Conservation (phyloP, 2,888 invertebrate genomes). For the Hirudinaria manillensis region DNA sequence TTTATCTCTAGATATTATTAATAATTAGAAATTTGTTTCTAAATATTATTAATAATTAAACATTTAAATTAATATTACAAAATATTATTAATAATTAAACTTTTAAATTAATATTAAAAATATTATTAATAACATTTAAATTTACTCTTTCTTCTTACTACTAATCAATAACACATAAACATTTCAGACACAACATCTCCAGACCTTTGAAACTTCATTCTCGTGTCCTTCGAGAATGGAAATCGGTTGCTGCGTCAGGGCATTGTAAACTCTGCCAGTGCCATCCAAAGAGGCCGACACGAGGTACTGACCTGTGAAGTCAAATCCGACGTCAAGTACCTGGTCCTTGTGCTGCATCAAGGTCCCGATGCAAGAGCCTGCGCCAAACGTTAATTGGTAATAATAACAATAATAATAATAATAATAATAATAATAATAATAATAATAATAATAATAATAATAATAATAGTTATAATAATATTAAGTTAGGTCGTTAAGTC, state of each 20-base stretch:
- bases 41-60: background rate
- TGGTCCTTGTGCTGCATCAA: conserved; percentile 53
- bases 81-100: too few relatives aligned
- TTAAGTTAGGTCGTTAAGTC: background rate
- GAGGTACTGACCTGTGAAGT: conserved; percentile 67
- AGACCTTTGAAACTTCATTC: conserved; percentile 54
- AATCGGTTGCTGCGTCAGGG: conserved; percentile 53
- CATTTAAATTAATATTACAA: background rate
- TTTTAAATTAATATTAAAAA: too few relatives aligned
- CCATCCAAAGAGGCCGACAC: conserved; percentile 72
- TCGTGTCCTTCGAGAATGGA: conserved; percentile 53
- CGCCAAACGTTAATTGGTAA: background rate
- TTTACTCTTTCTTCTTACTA: background rate
- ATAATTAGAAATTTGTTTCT: background rate
- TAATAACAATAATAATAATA: too few relatives aligned
- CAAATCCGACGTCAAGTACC: conserved; percentile 71
- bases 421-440: too few relatives aligned
- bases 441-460: background rate
- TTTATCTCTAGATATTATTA: background rate
- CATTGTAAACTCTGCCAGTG: conserved; percentile 68
- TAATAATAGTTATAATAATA: too few relatives aligned
- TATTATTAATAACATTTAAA: too few relatives aligned
- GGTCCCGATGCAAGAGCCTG: conserved; percentile 47
- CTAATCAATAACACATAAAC: too few relatives aligned
- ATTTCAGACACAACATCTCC: too few relatives aligned